Percentiles rank a stretch among this genome's conserved stretches.
Conservation (phyloP, 2,888 invertebrate species). For the Thalpophila matura region DNA sequence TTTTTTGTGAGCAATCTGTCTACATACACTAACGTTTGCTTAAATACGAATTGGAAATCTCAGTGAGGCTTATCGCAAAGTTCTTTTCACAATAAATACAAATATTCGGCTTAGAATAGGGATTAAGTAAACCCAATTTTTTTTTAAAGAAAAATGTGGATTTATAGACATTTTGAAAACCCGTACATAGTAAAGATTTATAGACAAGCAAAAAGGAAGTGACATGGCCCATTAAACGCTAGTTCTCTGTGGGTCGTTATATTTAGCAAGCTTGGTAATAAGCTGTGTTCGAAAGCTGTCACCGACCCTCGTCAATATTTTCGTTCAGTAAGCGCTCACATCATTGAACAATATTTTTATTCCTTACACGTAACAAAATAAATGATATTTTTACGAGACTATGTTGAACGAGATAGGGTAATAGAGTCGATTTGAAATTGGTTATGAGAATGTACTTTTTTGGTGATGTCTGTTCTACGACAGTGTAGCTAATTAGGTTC, state of each 20-base stretch:
- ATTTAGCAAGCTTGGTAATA: conserved; percentile 57
- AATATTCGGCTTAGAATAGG: not conserved
- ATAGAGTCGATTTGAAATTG: conserved; percentile 1
- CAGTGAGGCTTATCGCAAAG: not conserved
- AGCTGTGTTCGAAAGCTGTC: conserved; percentile 57
- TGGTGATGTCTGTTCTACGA: not conserved
- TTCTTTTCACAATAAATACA: not conserved
- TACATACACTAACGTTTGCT: not conserved
- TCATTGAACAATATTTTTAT: conserved; percentile 43
- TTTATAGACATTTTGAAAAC: conserved; percentile 36
- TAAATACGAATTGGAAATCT: conserved; percentile 6
- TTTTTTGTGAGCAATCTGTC: not conserved
- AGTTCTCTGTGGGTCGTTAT: conserved; percentile 44
- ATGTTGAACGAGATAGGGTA: not conserved
- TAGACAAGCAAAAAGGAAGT: conserved; percentile 37
- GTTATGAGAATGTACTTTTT: conserved; percentile 9
- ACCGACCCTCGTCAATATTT: conserved; percentile 65
- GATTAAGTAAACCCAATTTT: not conserved
- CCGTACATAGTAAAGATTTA: conserved; percentile 26
- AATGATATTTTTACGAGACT: conserved; percentile 33
- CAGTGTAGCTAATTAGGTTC: not conserved
- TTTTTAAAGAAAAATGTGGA: not conserved
- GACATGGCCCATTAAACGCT: conserved; percentile 55
- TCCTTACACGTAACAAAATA: conserved; percentile 39
- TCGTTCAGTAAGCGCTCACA: conserved; percentile 41